phyloP scores from a whole-genome alignment of 2,113 vertebrate species.

The Lota lota region DNA sequence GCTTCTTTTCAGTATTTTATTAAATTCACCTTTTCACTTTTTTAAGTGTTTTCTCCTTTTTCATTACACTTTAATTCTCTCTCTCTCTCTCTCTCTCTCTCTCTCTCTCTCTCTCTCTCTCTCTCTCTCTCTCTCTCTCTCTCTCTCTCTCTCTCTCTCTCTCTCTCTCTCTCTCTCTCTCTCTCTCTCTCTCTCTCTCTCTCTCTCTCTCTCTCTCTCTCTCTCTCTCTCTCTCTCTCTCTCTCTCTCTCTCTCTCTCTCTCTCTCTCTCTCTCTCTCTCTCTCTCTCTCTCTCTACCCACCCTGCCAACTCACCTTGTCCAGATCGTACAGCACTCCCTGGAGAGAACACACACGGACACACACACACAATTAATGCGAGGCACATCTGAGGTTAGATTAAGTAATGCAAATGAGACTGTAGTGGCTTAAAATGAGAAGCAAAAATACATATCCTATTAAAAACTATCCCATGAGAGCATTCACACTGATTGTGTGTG shows the following conservation, averaged over 20 bases:
- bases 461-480: neutral
- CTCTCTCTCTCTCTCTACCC: slow-evolving; percentile 3
- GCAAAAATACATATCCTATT: slow-evolving; percentile 6
- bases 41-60: no score
- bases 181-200: no score
- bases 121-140: slow-evolving; percentile 2
- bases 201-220: no score
- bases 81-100: neutral
- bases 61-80: no score
- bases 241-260: no score
- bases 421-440: slow-evolving; percentile 16
- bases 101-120: neutral
- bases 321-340: slow-evolving; percentile 96
- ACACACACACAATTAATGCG: slow-evolving; percentile 22
- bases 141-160: slow-evolving; percentile 7
- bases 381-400: slow-evolving; percentile 11
- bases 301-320: slow-evolving; percentile 83
- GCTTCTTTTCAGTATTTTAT: no score
- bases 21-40: no score
- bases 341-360: slow-evolving; percentile 63
- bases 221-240: no score
- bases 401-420: slow-evolving; percentile 21
- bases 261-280: neutral
- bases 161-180: neutral
- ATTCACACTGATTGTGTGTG: neutral